A percentile compares a stretch with the other conserved stretches of the same genome.
These are phyloP conservation scores for Sminthurinus signatus DNA, from an alignment of 1,140 invertebrate species.

Conservation along the genomic window DNA sequence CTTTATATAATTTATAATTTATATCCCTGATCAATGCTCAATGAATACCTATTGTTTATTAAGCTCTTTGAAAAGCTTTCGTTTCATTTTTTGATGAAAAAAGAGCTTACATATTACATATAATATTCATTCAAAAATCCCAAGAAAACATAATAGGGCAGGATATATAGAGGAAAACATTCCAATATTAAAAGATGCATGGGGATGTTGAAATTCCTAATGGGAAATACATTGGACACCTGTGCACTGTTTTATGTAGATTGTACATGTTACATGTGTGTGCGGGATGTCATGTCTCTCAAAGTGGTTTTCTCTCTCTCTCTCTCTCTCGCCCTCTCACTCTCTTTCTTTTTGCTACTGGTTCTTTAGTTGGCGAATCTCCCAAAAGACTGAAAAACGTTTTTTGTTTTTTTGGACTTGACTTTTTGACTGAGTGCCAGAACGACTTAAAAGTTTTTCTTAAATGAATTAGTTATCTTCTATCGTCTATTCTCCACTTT, in stretches of 20 bases:
- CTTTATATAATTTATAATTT: no score
- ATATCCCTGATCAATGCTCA: no score
- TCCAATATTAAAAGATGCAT: not conserved
- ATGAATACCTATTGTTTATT: not conserved
- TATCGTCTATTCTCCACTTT: not conserved
- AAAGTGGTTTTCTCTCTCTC: constrained; percentile 22
- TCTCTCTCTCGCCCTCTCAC: constrained; percentile 2
- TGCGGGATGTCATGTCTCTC: no score
- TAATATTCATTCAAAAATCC: no score
- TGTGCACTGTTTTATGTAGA: constrained; percentile 14
- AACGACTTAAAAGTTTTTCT: not conserved
- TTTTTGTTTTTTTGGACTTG: not conserved
- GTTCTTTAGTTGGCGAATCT: not conserved
- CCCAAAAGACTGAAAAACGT: constrained; percentile 1
- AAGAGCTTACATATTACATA: not conserved
- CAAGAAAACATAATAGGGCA: not conserved
- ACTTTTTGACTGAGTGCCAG: not conserved
- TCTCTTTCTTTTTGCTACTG: constrained; percentile 7
- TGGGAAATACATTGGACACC: constrained; percentile 22
- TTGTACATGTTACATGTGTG: not conserved
- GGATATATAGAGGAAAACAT: not conserved
- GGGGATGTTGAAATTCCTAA: not conserved
- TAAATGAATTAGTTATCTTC: constrained; percentile 12
- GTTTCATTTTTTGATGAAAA: not conserved
- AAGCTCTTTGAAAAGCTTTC: not conserved